Evolutionary conservation across 2,113 vertebrate species (phyloP), one percentile per base, ranked within the genome.

Genomic region (Loxodonta africana): DNA sequence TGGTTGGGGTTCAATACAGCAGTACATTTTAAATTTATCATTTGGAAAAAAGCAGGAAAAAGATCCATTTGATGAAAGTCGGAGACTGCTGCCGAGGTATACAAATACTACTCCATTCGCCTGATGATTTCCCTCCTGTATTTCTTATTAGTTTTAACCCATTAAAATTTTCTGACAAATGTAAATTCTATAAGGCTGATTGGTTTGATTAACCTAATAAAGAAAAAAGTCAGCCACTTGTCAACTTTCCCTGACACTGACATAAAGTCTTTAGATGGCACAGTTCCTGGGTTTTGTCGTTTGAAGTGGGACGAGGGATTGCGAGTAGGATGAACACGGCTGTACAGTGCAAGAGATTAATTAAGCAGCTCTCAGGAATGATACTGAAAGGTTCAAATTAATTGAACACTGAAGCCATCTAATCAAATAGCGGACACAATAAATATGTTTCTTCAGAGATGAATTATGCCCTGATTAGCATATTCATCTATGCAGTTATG

Each of bases 311-410:
- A 33, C 8, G 0, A 94, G 83, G 86, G 81, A 96, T 80, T 88
- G 88, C 53, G 69, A 37, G 9, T 65, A 88, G 93, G 97, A 98
- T 94, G 88, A 97, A 97, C 46, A 96, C 90, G 85, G 84, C 94
- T 97, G 95, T 37, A 37, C 94, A 97, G 96, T 86, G 96, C 95
- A 98, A 98, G 96, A 93, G 30, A 98, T 98, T 99, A 98, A 99
- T 98, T 99, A 98, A 98, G 96, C 92, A 97, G 94, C 23, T 28
- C 96, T 97, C 83, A 95, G 96, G 96, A 98, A 98, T 89, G 96
- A 98, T 98, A 98, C 96, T 97, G 98, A 99, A 97, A 98, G 97
- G 97, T 98, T 48, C 48, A 98, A 98, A 98, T 98, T 98, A 99
- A 98, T 98, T 98, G 97, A 98, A 98, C 97, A 98, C 92, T 98